Base-by-base conservation (phyloP, 64 coral and sea anemone species). In the Stylophora pistillata region DNA sequence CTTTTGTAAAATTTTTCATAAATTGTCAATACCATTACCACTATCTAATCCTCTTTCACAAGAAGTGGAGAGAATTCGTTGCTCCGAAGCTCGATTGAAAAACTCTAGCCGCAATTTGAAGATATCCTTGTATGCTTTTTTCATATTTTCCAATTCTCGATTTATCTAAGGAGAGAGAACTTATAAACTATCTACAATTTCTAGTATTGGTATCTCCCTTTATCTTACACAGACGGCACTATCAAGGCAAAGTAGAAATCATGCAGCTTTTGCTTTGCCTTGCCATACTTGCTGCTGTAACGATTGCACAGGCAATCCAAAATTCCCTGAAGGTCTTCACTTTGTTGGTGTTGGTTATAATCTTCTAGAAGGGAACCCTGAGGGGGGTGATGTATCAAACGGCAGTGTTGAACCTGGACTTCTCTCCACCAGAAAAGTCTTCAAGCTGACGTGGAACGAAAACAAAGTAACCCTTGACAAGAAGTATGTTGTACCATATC, bases 301-400 rank as follows among this genome's bases (percentile, higher is more conserved):
- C 55, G 0, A 20, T 54, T 54, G 31, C 15, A 23, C 16, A 76
- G 10, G 74, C 18, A 0, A 11, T 12, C 41, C 17, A n/a, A 20
- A 18, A 55, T 55, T 61, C 78, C 88, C 88, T 2, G 82, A 82
- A 26, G 88, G 88, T 7, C 78, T 90, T 20, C 88, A 90, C 53
- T 90, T 90, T 41, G 66, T 90, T 0, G 88, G 88, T 20, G 88
- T 90, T 34, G 88, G 88, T 2, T 90, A 90, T 57, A 90, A 90
- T 70, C 68, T 90, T 1, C 78, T 90, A 2, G 72, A 82, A 26
- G 88, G 88, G 25, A 90, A 90, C 55, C 88, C 88, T 0, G 78
- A 90, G 27, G 88, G 88, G 1, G 88, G 88, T 6, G 77, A 81
- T 68, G 11, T 82, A 33, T 64, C 61, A 64, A 64, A 64, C 61